Base-by-base conservation (phyloP, 1,140 invertebrate species). In the Meloidogyne hapla region DNA sequence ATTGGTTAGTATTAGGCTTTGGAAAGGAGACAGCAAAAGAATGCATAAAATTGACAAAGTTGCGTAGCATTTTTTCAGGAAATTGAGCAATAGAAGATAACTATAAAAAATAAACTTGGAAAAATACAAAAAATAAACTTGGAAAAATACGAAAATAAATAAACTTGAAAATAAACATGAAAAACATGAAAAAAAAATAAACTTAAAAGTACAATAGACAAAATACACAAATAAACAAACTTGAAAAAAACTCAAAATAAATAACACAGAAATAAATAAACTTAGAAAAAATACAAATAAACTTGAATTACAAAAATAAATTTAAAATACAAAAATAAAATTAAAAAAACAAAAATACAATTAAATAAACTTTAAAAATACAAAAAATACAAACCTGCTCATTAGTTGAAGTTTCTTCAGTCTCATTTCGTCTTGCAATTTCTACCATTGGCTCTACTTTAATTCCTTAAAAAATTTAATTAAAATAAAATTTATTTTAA, bases 21-120 rank as follows among this genome's bases (percentile, higher is more conserved):
- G 80, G 80, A 0, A 83, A 18, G 5, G 33, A 56, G 25, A 80
- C 77, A 63, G 77, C 64, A 42, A 82, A 80, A n/a, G 80, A 81
- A 6, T 75, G 65, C 13, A 83, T 56, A 56, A 67, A 69, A n/a
- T 81, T 83, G 15, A 83, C 42, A 42, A 81, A 80, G 56, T 81
- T 82, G 21, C 77, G 25, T 15, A 81, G n/a, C 80, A 81, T 81
- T 62, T 79, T 81, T 48, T 81, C 65, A n/a, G 80, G 42, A 61
- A 81, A 81, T n/a, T 74, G 40, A 21, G 28, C 62, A 9, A 80
- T 33, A 6, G 71, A 56, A 56, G 66, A 45, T 12, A 83, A 3
- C 28, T 82, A 23, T 33, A 69, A n/a, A 74, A 42, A 61, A 67
- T 15, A 40, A 64, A 28, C 26, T 70, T 21, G 25, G 9, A 33